These are phyloP conservation scores for Coptodon bakossiorum DNA, from an alignment of 2,113 vertebrate genomes.

Conservation along the genomic window DNA sequence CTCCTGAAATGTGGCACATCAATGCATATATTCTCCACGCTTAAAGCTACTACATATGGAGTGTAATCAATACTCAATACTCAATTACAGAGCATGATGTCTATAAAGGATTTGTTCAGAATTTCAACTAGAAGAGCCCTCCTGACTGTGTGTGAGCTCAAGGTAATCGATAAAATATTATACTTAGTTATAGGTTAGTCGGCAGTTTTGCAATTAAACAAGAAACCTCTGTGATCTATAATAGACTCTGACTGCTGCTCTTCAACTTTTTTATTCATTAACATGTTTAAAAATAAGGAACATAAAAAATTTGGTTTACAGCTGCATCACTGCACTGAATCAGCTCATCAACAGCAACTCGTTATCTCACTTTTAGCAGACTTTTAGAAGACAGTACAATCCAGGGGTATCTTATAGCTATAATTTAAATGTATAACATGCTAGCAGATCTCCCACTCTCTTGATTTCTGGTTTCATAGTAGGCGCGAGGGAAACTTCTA, in stretches of 20 bases:
- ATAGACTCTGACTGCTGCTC: background rate
- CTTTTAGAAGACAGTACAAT: background rate
- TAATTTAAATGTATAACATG: background rate
- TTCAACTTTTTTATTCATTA: background rate
- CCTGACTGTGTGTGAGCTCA: background rate
- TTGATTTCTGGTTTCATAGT: background rate
- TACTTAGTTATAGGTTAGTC: background rate
- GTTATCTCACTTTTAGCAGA: background rate
- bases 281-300: rapidly evolving
- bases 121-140: background rate
- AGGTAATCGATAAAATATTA: background rate
- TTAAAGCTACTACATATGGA: background rate
- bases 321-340: background rate
- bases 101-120: background rate
- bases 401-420: background rate
- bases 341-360: background rate
- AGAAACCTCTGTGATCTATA: background rate
- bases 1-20: background rate
- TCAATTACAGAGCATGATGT: background rate
- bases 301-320: background rate
- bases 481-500: background rate
- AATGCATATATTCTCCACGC: background rate
- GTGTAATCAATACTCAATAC: background rate
- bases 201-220: background rate
- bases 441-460: background rate